These are phyloP conservation scores for Tautogolabrus adspersus DNA, from an alignment of 2,113 vertebrate genomes.

Conservation along the genomic window DNA sequence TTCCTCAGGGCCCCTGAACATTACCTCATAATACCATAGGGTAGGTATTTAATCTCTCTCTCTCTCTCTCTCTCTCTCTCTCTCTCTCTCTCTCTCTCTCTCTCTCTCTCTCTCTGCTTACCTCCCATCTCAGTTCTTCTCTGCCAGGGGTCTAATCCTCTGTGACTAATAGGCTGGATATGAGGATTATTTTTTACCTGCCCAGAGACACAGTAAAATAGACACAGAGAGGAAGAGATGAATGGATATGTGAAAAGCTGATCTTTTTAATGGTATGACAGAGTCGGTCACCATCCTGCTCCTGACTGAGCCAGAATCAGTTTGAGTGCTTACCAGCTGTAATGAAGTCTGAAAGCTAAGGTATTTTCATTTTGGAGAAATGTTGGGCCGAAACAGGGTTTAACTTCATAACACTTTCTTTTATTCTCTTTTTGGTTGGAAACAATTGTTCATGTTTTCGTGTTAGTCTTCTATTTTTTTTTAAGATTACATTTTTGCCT, in stretches of 20 bases:
- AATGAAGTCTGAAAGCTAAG: conserved; percentile 16
- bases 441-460: not conserved
- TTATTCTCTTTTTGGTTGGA: no score
- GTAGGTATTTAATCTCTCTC: conserved; percentile 43
- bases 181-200: conserved; percentile 74
- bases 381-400: not conserved
- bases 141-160: conserved; percentile 72
- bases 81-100: conserved; percentile 4
- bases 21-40: conserved; percentile 51
- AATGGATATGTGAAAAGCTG: conserved; percentile 49
- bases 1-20: conserved; percentile 29
- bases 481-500: no score
- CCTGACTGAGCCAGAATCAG: conserved; percentile 5
- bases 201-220: conserved; percentile 54
- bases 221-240: conserved; percentile 40
- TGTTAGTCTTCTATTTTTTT: no score
- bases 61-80: conserved; percentile 19
- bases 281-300: conserved; percentile 20
- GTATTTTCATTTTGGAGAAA: conserved; percentile 5
- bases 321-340: conserved; percentile 4
- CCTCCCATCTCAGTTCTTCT: conserved; percentile 57
- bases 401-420: not conserved
- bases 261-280: conserved; percentile 51
- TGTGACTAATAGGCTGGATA: conserved; percentile 73
- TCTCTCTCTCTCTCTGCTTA: conserved; percentile 50